Conservation (phyloP, 2,888 invertebrate genomes). For the Gortyna flavago region DNA sequence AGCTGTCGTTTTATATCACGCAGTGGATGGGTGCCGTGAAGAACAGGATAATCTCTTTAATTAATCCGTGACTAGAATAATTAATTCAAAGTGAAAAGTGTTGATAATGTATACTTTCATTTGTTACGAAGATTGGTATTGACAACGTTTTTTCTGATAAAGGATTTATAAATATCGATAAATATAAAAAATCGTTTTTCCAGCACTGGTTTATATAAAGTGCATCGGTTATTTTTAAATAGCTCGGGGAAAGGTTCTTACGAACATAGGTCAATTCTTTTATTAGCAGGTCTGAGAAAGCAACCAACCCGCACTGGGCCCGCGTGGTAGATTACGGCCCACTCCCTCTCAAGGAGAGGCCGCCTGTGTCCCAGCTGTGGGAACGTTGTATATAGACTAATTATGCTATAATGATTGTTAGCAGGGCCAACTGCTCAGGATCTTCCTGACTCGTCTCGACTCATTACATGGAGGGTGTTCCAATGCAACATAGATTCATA, state of each 20-base stretch:
- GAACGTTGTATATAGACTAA: neutral
- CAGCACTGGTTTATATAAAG: neutral
- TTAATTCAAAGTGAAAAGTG: conserved; percentile 57
- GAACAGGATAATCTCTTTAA: conserved; percentile 65
- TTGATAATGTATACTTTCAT: conserved; percentile 26
- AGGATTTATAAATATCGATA: neutral
- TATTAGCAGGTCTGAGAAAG: neutral
- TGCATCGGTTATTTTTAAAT: neutral
- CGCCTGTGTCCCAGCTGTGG: neutral
- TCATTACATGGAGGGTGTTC: neutral
- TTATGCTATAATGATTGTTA: neutral
- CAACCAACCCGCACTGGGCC: neutral
- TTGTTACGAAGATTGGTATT: conserved; percentile 23
- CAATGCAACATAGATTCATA: neutral
- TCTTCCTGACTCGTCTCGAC: too few relatives aligned
- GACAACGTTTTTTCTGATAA: conserved; percentile 15
- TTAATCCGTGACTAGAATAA: conserved; percentile 60
- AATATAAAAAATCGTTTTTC: neutral
- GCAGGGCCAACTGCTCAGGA: too few relatives aligned
- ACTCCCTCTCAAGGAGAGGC: too few relatives aligned
- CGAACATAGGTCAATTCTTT: neutral
- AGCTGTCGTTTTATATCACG: conserved; percentile 29
- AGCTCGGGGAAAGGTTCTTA: neutral
- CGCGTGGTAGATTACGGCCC: too few relatives aligned
- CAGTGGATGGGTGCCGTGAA: conserved; percentile 12